Evolutionary conservation across 2,888 invertebrate species (phyloP), one percentile per base, ranked within the genome.

Genomic region (Troides oblongomaculatus): DNA sequence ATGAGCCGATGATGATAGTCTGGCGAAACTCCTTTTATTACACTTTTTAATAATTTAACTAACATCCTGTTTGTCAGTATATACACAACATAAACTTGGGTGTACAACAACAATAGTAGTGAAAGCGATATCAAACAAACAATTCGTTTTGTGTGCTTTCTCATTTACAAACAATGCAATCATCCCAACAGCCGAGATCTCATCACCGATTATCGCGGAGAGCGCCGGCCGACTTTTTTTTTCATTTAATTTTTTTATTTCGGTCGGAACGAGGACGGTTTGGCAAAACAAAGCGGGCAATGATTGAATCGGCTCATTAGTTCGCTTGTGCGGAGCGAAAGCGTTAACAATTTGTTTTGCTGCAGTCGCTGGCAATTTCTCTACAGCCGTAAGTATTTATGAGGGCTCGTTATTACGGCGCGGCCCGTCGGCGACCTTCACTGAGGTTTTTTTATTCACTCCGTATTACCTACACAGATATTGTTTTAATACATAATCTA

Each of bases 141-240:
- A 76, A 79, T 81, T 83, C 82, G 81, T 81, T 84, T 84, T 85
- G 79, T 84, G 87, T 82, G 72, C 76, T 81, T 80, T 84, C 86
- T 87, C 87, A 88, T 90, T 89, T 87, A 84, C 89, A 89, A 90
- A 90, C 89, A 90, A 89, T 90, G 83, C 83, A 81, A 84, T 84
- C 81, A 79, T 78, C 79, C 79, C 76, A 71, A 77, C 77, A 76
- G 78, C 77, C 12, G 53, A 64, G 87, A 90, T 89, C 85, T 81
- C 84, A 87, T 88, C 86, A 82, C 78, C 78, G 87, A 87, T 89
- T 85, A 85, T 86, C 84, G 85, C 79, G 81, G 79, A 80, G 73
- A 79, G 78, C 72, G 78, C 72, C 67, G 72, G 72, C 65, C 73
- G 71, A 71, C 46, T 46, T 75, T 75, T 78, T 78, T 72, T 74